phyloP scores from a whole-genome alignment of 1,140 invertebrate genomes.

The honey bee (Apis mellifera) region DNA sequence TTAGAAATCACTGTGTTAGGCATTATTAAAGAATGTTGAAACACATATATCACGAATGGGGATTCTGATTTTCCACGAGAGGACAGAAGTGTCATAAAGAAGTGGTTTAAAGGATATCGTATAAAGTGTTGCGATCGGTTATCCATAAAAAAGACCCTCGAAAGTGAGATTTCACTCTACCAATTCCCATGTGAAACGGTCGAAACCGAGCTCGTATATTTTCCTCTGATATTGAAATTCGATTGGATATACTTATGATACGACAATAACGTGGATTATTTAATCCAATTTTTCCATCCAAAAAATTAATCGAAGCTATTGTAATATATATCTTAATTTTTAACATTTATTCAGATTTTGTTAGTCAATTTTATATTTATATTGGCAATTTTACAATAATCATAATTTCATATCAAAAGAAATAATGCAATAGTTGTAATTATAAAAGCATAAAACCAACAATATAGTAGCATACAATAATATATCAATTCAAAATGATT shows the following conservation, averaged over 20 bases:
- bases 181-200: conserved; percentile 18
- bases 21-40: background rate
- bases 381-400: no score
- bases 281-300: background rate
- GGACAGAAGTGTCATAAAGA: background rate
- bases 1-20: background rate
- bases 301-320: background rate
- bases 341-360: no score
- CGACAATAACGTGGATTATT: conserved; percentile 2
- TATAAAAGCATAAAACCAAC: no score
- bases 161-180: conserved; percentile 17
- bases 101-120: conserved; percentile 38
- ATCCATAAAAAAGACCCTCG: conserved; percentile 29
- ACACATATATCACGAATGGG: background rate
- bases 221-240: conserved; percentile 44
- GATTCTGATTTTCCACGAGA: background rate
- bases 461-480: no score
- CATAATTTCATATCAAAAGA: no score
- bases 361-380: no score
- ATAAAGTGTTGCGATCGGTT: conserved; percentile 12
- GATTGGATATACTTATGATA: conserved; percentile 32
- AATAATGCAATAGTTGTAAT: no score
- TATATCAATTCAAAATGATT: no score
- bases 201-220: conserved; percentile 8
- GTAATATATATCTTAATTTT: no score